phyloP scores from a whole-genome alignment of 2,888 invertebrate genomes.

The Artemia sinica region DNA sequence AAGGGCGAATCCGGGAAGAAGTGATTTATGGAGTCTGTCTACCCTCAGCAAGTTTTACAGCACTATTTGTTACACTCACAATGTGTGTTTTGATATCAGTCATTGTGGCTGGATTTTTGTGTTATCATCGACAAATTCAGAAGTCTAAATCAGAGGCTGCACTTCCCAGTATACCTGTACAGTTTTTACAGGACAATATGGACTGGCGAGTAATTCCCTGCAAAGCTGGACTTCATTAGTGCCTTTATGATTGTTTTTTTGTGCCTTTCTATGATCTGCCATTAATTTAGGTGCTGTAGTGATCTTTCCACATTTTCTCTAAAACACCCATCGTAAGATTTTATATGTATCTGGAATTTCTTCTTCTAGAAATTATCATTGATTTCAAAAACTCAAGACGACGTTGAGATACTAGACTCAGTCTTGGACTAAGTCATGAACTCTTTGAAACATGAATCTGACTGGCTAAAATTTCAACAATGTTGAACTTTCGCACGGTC shows the following conservation, averaged over 20 bases:
- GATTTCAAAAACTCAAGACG: no score
- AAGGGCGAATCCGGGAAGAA: conserved; percentile 61
- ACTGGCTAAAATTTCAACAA: no score
- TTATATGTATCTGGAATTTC: no score
- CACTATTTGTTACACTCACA: conserved; percentile 68
- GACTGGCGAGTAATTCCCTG: not conserved
- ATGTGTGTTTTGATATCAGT: conserved; percentile 73
- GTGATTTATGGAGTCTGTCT: conserved; percentile 71
- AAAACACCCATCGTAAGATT: no score
- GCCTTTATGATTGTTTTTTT: not conserved
- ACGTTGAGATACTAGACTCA: no score
- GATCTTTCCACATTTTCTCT: no score
- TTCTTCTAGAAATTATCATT: no score
- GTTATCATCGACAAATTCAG: conserved; percentile 58
- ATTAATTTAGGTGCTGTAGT: no score
- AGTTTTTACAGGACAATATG: conserved; percentile 5
- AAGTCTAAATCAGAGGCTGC: conserved; percentile 28
- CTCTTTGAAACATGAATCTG: no score
- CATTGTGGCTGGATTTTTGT: conserved; percentile 59
- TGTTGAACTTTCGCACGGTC: no score
- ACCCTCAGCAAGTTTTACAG: conserved; percentile 72
- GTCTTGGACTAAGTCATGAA: no score
- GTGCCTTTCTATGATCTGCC: no score
- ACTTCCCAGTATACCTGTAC: not conserved
- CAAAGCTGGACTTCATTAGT: not conserved